Evolutionary conservation across 2,113 vertebrate species (phyloP), one percentile per base, ranked within the genome.

Genomic region (Tragelaphus scriptus): DNA sequence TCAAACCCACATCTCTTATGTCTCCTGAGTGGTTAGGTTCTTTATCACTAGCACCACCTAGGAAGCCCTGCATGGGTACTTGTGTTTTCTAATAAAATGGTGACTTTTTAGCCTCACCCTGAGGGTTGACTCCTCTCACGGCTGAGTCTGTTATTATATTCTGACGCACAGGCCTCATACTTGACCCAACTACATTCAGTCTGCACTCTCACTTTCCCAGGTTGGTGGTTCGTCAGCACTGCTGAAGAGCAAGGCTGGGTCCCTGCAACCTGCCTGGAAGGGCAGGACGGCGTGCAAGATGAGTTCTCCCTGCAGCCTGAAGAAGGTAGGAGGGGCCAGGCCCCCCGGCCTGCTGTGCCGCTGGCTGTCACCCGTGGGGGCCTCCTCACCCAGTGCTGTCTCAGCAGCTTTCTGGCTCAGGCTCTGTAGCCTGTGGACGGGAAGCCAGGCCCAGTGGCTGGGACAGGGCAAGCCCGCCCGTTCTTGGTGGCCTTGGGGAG

Each of bases 211-310:
- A 0, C 85, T 51, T 98, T 53, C 85, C 94, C 97, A 99, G 99
- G 99, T 21, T 99, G 99, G 99, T 99, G 99, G 99, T 99, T 99
- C 94, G 99, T 99, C 53, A 99, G 99, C 98, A 99, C 99, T 0
- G 98, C 99, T 0, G 99, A 99, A 61, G 99, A 99, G 95, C 99
- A 99, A 98, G 99, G 99, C 96, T 99, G 99, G 99, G 99, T 99
- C 82, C 99, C 99, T 3, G 99, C 99, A 0, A 99, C 99, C 91
- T 99, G 99, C 95, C 98, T 99, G 7, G 99, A 99, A 97, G 99
- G 99, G 6, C 99, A 99, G 98, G 99, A 99, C 92, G 99, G 99
- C 77, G 99, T 99, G 6, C 99, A 99, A 91, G 99, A 99, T 55
- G 99, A 99, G 97, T 99, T 99, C 96, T 99, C 98, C 25, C 97